Evolutionary conservation across 2,888 invertebrate genomes (phyloP), one percentile per base, ranked within the genome.

Genomic region (Megaustenia siamemsis): DNA sequence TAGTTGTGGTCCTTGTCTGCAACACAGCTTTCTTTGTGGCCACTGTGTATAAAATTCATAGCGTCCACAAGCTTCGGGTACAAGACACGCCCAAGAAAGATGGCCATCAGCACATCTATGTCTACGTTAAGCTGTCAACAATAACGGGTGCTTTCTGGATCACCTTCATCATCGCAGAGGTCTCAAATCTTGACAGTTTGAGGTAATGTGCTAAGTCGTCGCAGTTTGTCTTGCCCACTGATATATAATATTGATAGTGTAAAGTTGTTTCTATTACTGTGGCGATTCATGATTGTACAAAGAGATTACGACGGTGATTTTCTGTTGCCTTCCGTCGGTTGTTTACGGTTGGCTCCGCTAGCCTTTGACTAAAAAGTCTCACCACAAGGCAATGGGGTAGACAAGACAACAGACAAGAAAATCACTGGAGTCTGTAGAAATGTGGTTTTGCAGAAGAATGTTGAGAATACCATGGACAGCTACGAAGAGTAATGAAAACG

Each of bases 101-200:
- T 10, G 71, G 60, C 38, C 40, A 43, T 0, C 32, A 53, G 38
- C 40, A 82, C 32, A 6, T 82, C 6, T 68, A 40, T 21, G 43
- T 82, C 60, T 82, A 82, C 56, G 38, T 73, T 60, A 82, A 73
- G 32, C 28, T 82, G 73, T 82, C 82, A 40, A 73, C 73, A 21
- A 43, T 82, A 73, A 82, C 82, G 3, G 82, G 82, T 10, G 53
- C 40, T 8, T 73, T 73, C 56, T 82, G 82, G 82, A 6, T 56
- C 2, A 40, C 38, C 35, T 56, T n/a, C 15, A 24, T 82, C 6
- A 21, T 73, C 60, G 82, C 71, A 28, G 82, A 82, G 28, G 56
- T 28, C 35, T 32, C 68, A 0, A 24, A 80, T 38, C 35, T 80
- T 38, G 69, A 80, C 15, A n/a, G 43, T 6, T 45, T 80, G 49